Base-by-base conservation (phyloP, 2,888 invertebrate species). In the Apodemia zela region DNA sequence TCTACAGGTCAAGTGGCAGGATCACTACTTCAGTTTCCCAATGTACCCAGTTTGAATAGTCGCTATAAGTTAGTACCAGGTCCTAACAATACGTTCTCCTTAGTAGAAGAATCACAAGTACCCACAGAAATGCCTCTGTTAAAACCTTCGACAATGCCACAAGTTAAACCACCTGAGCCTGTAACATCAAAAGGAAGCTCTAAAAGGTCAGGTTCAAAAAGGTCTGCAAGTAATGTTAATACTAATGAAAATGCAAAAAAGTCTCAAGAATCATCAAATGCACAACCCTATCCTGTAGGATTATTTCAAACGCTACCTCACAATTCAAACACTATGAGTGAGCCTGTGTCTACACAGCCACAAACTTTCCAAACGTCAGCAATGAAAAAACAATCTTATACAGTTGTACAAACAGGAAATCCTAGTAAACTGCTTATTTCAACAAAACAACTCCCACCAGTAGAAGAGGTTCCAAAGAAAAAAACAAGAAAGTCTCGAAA, bases 341-440 rank as follows among this genome's bases (percentile, higher is more conserved):
- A 42, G 15, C 13, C 38, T 13, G 38, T 3, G 3, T 13, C 38
- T 38, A 3, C 13, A 38, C 38, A 38, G 38, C 38, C 38, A 0
- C 38, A 67, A 0, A 60, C 76, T 7, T 84, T 87, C 64, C 79
- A 84, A 25, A 85, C 87, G 3, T 82, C 91, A 13, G 87, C 84
- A 0, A 81, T 83, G 80, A 90, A 87, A 67, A 91, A 91, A 65
- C 91, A 89, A 63, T 87, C 88, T 0, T 91, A 90, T 65, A 87
- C 87, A 18, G 77, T 91, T 54, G 85, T 90, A 0, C 88, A 86
- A 73, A 91, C 91, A 17, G 87, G 84, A 0, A 83, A 91, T 71
- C 91, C 90, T 0, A 89, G 84, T 69, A 91, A 91, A 75, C 71
- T 91, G 47, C 68, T 91, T 18, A 89, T 91, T 76, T 90, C 91